Evolutionary conservation across 2,113 vertebrate species (phyloP).

Genomic region (Melanerpes formicivorus): DNA sequence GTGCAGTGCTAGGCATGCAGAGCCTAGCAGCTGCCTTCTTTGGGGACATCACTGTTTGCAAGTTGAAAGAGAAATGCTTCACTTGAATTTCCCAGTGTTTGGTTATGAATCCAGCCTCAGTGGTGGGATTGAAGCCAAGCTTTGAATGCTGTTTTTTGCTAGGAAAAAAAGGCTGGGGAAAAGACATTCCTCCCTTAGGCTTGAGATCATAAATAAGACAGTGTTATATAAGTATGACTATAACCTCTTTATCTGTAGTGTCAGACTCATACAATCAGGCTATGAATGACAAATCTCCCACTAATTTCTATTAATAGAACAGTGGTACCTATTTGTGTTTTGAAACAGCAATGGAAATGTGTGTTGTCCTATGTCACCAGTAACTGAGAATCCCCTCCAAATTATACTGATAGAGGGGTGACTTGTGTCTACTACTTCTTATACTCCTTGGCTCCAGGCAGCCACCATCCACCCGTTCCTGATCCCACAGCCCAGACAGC

Average conservation of each 20-base stretch:
- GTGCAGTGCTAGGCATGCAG: neutral
- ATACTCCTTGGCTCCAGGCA: neutral
- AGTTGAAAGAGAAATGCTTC: conserved; percentile 12
- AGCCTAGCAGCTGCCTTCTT: neutral
- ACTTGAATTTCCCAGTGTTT: conserved; percentile 1
- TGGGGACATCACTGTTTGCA: neutral
- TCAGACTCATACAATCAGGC: conserved; percentile 24
- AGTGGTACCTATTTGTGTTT: neutral
- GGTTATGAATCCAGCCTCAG: neutral
- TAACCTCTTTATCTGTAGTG: conserved; percentile 47
- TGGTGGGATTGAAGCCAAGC: conserved; percentile 33
- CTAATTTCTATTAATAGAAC: conserved; percentile 20
- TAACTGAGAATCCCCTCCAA: neutral
- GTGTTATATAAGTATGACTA: conserved; percentile 53
- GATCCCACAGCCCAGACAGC: neutral
- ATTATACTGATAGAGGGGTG: neutral
- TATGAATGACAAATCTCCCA: conserved; percentile 42
- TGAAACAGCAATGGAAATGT: neutral
- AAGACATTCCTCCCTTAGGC: conserved; percentile 46
- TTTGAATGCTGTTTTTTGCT: conserved; percentile 41
- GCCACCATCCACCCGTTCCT: neutral
- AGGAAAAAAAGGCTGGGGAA: conserved; percentile 20
- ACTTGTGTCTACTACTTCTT: neutral
- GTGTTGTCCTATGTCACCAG: neutral
- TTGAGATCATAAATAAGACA: neutral